Conservation (phyloP, 2,888 invertebrate species). For the Deilephila porcellus region DNA sequence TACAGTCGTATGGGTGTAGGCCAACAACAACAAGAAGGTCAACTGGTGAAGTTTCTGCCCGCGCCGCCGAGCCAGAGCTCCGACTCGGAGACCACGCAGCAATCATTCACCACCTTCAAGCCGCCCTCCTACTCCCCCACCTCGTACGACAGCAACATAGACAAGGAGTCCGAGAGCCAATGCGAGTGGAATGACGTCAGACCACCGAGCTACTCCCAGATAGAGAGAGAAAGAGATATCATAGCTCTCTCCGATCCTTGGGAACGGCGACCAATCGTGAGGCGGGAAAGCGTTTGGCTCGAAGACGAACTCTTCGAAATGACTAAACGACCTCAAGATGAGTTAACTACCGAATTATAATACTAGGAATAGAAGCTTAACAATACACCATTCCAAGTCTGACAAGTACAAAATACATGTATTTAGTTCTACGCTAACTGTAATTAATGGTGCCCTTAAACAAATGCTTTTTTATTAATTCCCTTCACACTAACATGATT, state of each 20-base stretch:
- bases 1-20: slow-evolving; percentile 85
- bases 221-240: slow-evolving; percentile 70
- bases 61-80: slow-evolving; percentile 80
- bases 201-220: slow-evolving; percentile 80
- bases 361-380: slow-evolving; percentile 10
- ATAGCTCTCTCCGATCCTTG: slow-evolving; percentile 78
- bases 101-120: slow-evolving; percentile 82
- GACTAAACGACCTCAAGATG: slow-evolving; percentile 94
- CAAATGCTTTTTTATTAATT: slow-evolving; percentile 35
- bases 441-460: slow-evolving; percentile 27
- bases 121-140: slow-evolving; percentile 81
- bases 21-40: slow-evolving; percentile 87
- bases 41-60: slow-evolving; percentile 91
- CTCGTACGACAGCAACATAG: slow-evolving; percentile 76
- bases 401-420: slow-evolving; percentile 60
- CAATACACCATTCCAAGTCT: slow-evolving; percentile 53
- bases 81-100: slow-evolving; percentile 72
- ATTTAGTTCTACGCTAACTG: slow-evolving; percentile 29
- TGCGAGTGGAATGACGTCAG: slow-evolving; percentile 84
- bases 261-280: slow-evolving; percentile 79
- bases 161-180: slow-evolving; percentile 76
- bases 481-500: neutral
- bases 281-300: slow-evolving; percentile 86
- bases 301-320: slow-evolving; percentile 93
- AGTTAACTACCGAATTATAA: slow-evolving; percentile 85